Evolutionary conservation across 1,140 invertebrate species (phyloP).

Genomic region (Notospermus geniculatus): DNA sequence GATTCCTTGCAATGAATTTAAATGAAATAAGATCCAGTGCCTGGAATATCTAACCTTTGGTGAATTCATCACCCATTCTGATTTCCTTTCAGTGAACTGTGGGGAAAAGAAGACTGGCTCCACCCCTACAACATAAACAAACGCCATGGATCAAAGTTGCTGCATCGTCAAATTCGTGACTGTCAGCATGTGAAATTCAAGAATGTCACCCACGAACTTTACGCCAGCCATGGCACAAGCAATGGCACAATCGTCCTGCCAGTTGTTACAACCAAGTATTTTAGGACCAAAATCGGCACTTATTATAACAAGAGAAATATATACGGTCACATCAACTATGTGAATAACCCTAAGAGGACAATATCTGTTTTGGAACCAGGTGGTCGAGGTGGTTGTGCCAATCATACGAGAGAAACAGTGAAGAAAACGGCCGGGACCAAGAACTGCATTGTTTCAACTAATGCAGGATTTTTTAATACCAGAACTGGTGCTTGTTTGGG

Average conservation of each 20-base stretch:
- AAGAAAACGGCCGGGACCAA: constrained; percentile 31
- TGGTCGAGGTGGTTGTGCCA: constrained; percentile 32
- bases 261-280: constrained; percentile 28
- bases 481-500: constrained; percentile 47
- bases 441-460: constrained; percentile 47
- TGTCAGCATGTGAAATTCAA: constrained; percentile 41
- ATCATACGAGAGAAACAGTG: constrained; percentile 34
- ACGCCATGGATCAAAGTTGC: too few species aligned
- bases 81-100: too few species aligned
- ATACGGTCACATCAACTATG: constrained; percentile 32
- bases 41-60: too few species aligned
- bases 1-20: too few species aligned
- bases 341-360: constrained; percentile 41
- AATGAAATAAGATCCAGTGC: too few species aligned
- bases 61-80: too few species aligned
- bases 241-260: constrained; percentile 19
- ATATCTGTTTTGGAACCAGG: constrained; percentile 47
- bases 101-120: too few species aligned
- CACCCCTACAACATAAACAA: too few species aligned
- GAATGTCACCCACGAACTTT: constrained; percentile 34
- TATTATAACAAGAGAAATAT: constrained; percentile 6
- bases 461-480: constrained; percentile 56
- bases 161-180: constrained; percentile 37
- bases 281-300: constrained; percentile 25
- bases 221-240: constrained; percentile 21